phyloP scores from a whole-genome alignment of 2,888 invertebrate species.

The Troilus luridus region DNA sequence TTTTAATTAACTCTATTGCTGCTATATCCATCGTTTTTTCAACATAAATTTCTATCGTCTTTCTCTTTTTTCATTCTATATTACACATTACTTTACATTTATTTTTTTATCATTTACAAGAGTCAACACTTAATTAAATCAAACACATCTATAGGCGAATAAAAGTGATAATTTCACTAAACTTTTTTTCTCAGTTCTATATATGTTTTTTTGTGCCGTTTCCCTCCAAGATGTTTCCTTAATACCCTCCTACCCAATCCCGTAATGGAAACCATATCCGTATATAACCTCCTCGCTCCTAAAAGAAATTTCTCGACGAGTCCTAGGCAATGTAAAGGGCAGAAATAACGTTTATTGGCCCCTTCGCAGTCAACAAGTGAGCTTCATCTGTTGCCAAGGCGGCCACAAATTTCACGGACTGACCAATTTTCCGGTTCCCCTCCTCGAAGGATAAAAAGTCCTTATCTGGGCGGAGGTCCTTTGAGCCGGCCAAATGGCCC shows the following conservation, averaged over 20 bases:
- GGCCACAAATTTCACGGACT: conserved; percentile 48
- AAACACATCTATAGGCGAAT: too few relatives aligned
- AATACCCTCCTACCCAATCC: not conserved
- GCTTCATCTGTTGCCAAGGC: conserved; percentile 3
- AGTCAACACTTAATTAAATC: too few relatives aligned
- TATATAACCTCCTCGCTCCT: not conserved
- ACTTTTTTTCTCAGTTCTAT: too few relatives aligned
- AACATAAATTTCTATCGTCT: too few relatives aligned
- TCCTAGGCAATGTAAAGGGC: not conserved
- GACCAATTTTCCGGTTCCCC: conserved; percentile 43
- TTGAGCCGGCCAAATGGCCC: not conserved
- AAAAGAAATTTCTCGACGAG: not conserved
- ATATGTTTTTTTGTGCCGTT: too few relatives aligned
- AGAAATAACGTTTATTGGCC: conserved; percentile 35
- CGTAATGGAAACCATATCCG: not conserved
- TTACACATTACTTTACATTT: too few relatives aligned
- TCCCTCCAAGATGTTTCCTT: too few relatives aligned
- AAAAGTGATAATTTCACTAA: too few relatives aligned
- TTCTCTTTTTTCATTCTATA: too few relatives aligned
- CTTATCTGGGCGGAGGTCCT: not conserved
- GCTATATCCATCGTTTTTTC: too few relatives aligned
- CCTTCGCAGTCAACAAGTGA: conserved; percentile 18
- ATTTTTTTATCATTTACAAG: too few relatives aligned
- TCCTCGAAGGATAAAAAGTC: not conserved
- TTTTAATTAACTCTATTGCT: too few relatives aligned